Conservation (phyloP, 2,888 invertebrate species). For the Cheiracanthium punctorium region DNA sequence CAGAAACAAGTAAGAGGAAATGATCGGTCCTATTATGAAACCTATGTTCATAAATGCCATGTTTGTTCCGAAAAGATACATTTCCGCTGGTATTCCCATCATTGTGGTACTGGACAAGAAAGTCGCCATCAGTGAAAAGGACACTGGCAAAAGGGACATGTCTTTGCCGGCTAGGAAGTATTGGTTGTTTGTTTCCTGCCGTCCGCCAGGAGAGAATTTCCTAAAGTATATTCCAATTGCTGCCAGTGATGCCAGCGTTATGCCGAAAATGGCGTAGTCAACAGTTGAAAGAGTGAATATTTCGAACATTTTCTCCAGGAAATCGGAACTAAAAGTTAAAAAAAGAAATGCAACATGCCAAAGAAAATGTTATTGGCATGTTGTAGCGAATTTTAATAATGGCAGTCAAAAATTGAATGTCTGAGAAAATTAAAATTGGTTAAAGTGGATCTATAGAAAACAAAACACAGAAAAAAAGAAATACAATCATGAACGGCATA, state of each 20-base stretch:
- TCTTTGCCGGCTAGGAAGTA: slow-evolving; percentile 85
- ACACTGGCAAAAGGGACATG: slow-evolving; percentile 87
- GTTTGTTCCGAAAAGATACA: slow-evolving; percentile 87
- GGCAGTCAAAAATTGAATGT: too few species aligned
- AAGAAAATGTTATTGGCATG: too few species aligned
- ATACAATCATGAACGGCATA: too few species aligned
- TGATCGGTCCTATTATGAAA: slow-evolving; percentile 85
- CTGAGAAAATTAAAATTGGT: too few species aligned
- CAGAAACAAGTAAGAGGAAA: slow-evolving; percentile 85
- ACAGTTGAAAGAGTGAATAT: slow-evolving; percentile 30
- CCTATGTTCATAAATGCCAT: slow-evolving; percentile 87
- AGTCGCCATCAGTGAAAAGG: slow-evolving; percentile 92
- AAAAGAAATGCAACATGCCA: too few species aligned
- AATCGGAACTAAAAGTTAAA: too few species aligned
- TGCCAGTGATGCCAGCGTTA: slow-evolving; percentile 28
- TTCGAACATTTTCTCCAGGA: background rate
- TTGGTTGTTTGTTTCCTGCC: slow-evolving; percentile 84
- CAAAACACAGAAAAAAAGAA: too few species aligned
- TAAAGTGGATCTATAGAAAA: too few species aligned
- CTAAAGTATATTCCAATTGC: slow-evolving; percentile 87
- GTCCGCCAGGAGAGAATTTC: slow-evolving; percentile 88
- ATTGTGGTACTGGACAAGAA: slow-evolving; percentile 93
- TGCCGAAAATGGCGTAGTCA: slow-evolving; percentile 38
- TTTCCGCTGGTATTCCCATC: slow-evolving; percentile 92
- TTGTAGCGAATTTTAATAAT: too few species aligned